Percentiles rank a stretch among this genome's conserved stretches.
Evolutionary conservation across 2,113 vertebrate species (phyloP).

Genomic region (Mionectes macconnelli): DNA sequence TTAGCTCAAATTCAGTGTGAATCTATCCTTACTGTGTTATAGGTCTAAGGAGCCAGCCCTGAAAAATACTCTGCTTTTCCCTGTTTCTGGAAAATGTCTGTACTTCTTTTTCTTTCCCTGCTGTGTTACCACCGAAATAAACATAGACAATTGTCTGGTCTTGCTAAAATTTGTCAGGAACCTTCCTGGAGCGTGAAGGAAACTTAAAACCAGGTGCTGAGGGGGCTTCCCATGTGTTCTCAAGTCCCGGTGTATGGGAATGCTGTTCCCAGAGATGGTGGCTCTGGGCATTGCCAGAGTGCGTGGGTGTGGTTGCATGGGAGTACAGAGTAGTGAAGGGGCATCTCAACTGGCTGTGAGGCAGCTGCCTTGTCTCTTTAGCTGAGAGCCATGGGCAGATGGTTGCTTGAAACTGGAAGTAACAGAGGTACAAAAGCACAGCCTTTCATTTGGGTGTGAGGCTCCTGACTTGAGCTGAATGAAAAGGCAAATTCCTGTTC

Average conservation of each 20-base stretch:
- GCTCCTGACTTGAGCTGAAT: not conserved
- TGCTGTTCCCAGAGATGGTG: not conserved
- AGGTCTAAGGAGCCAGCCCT: not conserved
- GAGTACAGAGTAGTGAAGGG: not conserved
- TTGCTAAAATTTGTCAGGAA: not conserved
- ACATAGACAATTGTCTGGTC: not conserved
- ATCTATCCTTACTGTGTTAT: not conserved
- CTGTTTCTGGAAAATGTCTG: not conserved
- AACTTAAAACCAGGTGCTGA: not conserved
- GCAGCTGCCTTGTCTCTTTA: not conserved
- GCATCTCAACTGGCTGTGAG: not conserved
- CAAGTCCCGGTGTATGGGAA: not conserved
- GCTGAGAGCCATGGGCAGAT: fast-evolving
- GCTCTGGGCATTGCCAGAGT: not conserved
- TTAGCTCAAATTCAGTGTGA: not conserved
- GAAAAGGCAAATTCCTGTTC: not conserved
- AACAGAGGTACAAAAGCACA: not conserved
- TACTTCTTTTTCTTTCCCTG: not conserved
- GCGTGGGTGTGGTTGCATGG: not conserved
- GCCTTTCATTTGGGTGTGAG: not conserved
- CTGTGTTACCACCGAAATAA: not conserved
- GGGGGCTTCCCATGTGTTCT: not conserved
- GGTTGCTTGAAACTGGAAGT: not conserved
- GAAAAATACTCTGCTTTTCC: not conserved
- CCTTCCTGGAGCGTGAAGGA: not conserved